Percentiles rank a stretch among this genome's conserved stretches.
Conservation (phyloP, 2,797 vertebrate genomes). For the Enteromius viviparus region DNA sequence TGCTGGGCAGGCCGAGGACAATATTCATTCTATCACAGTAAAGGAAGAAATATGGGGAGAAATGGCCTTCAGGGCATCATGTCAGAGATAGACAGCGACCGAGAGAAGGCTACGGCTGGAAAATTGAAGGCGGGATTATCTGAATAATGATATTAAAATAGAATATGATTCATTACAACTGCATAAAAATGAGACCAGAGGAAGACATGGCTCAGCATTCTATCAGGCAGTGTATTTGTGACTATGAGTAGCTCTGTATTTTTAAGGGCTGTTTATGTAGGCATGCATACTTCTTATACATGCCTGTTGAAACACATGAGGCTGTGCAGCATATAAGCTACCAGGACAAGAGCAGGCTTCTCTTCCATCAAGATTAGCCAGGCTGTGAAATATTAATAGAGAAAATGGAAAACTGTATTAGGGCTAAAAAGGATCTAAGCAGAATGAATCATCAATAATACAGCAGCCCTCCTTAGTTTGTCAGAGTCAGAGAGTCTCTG, state of each 20-base stretch:
- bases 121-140: slow-evolving; percentile 37
- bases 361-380: slow-evolving; percentile 43
- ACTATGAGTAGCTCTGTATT: not conserved
- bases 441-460: slow-evolving; percentile 51
- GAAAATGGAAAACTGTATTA: slow-evolving; percentile 54
- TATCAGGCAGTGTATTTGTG: slow-evolving; percentile 11
- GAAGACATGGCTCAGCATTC: not conserved
- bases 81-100: slow-evolving; percentile 26
- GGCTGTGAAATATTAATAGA: slow-evolving; percentile 55
- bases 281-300: not conserved
- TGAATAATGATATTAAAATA: slow-evolving; percentile 66
- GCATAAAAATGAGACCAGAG: slow-evolving; percentile 32
- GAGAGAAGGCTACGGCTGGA: not conserved
- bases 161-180: slow-evolving; percentile 66
- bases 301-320: not conserved
- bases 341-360: slow-evolving; percentile 24
- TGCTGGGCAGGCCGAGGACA: slow-evolving; percentile 34
- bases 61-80: slow-evolving; percentile 20
- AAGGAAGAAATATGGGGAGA: slow-evolving; percentile 39
- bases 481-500: slow-evolving; percentile 42
- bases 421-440: slow-evolving; percentile 48
- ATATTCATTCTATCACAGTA: slow-evolving; percentile 41
- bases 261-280: slow-evolving; percentile 14
- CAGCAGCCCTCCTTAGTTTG: slow-evolving; percentile 47
- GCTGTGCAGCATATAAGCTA: not conserved